Percentiles rank a stretch among this genome's conserved stretches.
These are phyloP conservation scores for Ciconia maguari DNA, from an alignment of 2,113 vertebrate species.

Conservation along the genomic window DNA sequence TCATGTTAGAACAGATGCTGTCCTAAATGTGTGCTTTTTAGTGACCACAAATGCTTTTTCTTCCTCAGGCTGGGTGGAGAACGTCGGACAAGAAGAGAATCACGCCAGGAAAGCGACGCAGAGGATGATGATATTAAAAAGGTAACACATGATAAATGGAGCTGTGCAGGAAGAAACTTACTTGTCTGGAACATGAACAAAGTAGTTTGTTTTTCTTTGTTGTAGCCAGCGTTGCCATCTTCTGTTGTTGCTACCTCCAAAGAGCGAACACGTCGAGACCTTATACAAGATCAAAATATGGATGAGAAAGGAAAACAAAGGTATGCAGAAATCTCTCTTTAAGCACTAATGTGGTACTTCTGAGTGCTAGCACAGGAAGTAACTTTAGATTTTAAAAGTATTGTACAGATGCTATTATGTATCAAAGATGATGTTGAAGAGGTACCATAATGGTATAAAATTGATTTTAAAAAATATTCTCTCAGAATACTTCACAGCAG, in stretches of 20 bases:
- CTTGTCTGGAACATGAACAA: background rate
- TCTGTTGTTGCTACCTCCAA: slow-evolving; percentile 99
- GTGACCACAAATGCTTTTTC: background rate
- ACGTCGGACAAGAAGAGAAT: slow-evolving; percentile 94
- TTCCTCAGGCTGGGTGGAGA: slow-evolving; percentile 90
- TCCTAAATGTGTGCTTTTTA: background rate
- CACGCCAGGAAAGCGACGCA: slow-evolving; percentile 96
- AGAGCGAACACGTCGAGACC: slow-evolving; percentile 97
- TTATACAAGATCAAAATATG: slow-evolving; percentile 99
- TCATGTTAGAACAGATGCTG: background rate
- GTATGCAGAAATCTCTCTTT: slow-evolving; percentile 53
- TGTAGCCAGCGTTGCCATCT: slow-evolving; percentile 96
- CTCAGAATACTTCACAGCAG: background rate
- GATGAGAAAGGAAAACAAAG: slow-evolving; percentile 98
- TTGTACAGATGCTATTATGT: background rate
- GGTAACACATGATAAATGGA: slow-evolving; percentile 63
- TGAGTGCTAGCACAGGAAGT: background rate
- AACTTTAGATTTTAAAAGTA: background rate
- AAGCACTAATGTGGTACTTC: accelerated
- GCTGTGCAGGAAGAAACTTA: background rate
- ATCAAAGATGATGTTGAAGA: background rate
- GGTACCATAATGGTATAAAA: background rate
- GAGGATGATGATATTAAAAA: slow-evolving; percentile 99
- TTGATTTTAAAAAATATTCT: background rate
- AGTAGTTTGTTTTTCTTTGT: background rate